Conservation (phyloP, 1,140 invertebrate species). For the Spodoptera litura region DNA sequence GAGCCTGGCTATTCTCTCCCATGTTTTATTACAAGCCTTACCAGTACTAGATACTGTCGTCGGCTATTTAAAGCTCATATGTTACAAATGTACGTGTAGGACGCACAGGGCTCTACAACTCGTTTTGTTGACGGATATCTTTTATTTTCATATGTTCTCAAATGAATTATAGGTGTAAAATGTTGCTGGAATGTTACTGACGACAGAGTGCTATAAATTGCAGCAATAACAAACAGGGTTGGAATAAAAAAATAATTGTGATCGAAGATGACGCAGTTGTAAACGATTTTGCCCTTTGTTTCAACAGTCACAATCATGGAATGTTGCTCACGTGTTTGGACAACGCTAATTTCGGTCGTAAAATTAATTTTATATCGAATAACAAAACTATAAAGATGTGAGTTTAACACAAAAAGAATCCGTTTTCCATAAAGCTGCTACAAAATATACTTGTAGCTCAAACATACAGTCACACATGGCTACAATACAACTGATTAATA, state of each 20-base stretch:
- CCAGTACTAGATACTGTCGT: slow-evolving; percentile 77
- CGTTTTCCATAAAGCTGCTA: neutral
- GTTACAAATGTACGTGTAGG: slow-evolving; percentile 74
- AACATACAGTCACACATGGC: neutral
- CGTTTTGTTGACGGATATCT: slow-evolving; percentile 68
- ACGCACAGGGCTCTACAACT: slow-evolving; percentile 64
- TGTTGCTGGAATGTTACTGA: slow-evolving; percentile 63
- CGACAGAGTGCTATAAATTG: slow-evolving; percentile 66
- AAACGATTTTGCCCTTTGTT: slow-evolving; percentile 43
- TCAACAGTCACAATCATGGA: slow-evolving; percentile 6
- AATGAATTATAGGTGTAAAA: slow-evolving; percentile 73
- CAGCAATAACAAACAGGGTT: slow-evolving; percentile 62
- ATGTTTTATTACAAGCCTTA: slow-evolving; percentile 76
- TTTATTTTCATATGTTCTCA: slow-evolving; percentile 71
- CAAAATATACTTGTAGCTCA: neutral
- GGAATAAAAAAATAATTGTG: slow-evolving; percentile 59
- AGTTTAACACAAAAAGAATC: neutral
- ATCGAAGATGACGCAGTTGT: slow-evolving; percentile 47
- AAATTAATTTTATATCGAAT: neutral
- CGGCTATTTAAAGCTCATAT: slow-evolving; percentile 77
- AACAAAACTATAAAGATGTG: neutral
- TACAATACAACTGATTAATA: slow-evolving; percentile 6
- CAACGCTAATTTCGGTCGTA: neutral
- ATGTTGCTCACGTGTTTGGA: neutral
- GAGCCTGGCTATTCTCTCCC: slow-evolving; percentile 76